A percentile compares a stretch with the other conserved stretches of the same genome.
Conservation (phyloP, 2,113 vertebrate species). For the Gobiocypris rarus region DNA sequence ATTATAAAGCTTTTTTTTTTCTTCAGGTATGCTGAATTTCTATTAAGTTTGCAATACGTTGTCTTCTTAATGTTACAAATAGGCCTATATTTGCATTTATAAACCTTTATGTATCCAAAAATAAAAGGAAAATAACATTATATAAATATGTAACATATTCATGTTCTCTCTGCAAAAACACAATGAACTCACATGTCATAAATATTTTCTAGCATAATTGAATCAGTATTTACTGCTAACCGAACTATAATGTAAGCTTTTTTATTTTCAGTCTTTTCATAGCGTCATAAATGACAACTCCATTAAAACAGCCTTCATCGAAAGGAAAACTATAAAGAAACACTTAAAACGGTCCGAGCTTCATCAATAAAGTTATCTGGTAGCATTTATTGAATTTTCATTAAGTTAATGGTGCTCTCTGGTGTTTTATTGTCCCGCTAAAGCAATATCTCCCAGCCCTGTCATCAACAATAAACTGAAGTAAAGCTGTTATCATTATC, state of each 20-base stretch:
- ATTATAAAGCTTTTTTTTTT: too few relatives aligned
- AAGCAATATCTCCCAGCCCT: constrained; percentile 64
- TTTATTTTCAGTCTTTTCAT: constrained; percentile 57
- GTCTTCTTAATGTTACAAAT: neutral
- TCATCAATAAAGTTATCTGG: constrained; percentile 63
- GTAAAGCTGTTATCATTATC: constrained; percentile 64
- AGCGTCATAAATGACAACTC: constrained; percentile 56
- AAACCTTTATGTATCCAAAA: neutral
- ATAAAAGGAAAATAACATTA: neutral
- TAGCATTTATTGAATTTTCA: constrained; percentile 71
- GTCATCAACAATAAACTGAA: constrained; percentile 60
- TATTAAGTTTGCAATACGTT: too few relatives aligned
- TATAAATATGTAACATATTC: neutral
- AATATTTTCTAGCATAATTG: constrained; percentile 53
- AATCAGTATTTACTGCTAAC: constrained; percentile 58
- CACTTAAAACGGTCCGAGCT: constrained; percentile 55
- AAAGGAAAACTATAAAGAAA: constrained; percentile 59
- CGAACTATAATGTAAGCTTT: constrained; percentile 51
- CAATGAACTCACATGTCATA: constrained; percentile 17
- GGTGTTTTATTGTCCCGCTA: constrained; percentile 67
- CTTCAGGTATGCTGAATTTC: too few relatives aligned
- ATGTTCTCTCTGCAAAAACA: constrained; percentile 6
- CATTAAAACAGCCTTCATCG: constrained; percentile 57
- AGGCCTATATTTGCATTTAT: neutral
- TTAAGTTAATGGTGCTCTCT: constrained; percentile 73